phyloP scores from a whole-genome alignment of 2,797 vertebrate genomes.

The Intellagama lesueurii region DNA sequence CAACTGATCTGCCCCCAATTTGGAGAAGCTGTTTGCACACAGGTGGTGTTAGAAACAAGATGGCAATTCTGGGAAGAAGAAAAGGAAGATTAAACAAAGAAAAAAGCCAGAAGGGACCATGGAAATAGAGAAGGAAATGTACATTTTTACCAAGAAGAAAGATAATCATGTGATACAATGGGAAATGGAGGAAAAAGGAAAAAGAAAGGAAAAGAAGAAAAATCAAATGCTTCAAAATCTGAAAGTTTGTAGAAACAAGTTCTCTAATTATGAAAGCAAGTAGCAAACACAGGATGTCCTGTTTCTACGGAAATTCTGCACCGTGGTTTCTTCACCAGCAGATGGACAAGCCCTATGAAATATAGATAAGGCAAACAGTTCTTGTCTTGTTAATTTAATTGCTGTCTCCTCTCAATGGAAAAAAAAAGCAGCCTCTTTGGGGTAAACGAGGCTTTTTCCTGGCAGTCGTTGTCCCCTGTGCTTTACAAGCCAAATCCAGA shows the following conservation, averaged over 20 bases:
- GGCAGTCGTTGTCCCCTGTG: too few relatives aligned
- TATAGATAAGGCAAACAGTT: slow-evolving; percentile 19
- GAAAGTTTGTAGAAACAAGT: neutral
- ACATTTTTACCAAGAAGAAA: neutral
- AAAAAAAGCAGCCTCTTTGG: neutral
- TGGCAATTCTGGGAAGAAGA: too few relatives aligned
- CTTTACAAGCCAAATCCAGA: too few relatives aligned
- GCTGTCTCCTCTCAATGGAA: neutral
- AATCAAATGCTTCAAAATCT: neutral
- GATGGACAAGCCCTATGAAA: neutral
- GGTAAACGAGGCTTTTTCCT: neutral
- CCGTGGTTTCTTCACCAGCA: neutral
- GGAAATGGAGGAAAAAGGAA: too few relatives aligned
- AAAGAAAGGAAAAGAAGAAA: neutral
- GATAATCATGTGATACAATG: neutral
- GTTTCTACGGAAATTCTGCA: neutral
- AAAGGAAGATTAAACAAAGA: fast-evolving
- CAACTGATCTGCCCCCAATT: too few relatives aligned
- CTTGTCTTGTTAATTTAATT: slow-evolving; percentile 11
- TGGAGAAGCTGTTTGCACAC: too few relatives aligned
- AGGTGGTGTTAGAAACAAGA: too few relatives aligned
- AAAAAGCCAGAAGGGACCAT: fast-evolving
- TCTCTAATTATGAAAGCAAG: neutral
- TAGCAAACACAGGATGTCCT: neutral
- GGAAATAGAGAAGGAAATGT: fast-evolving